Evolutionary conservation across 2,797 vertebrate species (phyloP).

Genomic region (Melopsittacus undulatus): DNA sequence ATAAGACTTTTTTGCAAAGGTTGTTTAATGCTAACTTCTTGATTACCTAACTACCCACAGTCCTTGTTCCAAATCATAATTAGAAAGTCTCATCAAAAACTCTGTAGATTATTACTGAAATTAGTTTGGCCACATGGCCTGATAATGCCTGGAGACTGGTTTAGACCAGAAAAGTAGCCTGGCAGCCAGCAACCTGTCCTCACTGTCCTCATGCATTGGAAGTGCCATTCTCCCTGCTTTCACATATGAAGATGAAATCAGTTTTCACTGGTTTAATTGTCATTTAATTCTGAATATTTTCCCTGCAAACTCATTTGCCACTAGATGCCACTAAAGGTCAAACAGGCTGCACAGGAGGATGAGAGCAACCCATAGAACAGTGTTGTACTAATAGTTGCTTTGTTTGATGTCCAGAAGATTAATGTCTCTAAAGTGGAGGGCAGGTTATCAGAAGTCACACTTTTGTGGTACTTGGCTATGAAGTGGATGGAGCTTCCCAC

Average conservation of each 20-base stretch:
- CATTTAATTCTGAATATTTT: neutral
- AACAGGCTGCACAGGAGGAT: neutral
- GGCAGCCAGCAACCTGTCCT: neutral
- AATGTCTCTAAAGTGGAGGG: accelerated
- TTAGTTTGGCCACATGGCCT: neutral
- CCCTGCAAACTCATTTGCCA: neutral
- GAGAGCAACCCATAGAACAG: neutral
- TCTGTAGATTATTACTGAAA: neutral
- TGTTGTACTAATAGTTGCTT: no score
- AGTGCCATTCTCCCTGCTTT: neutral
- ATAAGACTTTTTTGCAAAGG: neutral
- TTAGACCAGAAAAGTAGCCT: neutral
- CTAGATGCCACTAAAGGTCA: conserved; percentile 54
- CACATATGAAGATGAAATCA: neutral
- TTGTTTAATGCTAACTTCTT: neutral
- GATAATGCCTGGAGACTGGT: neutral
- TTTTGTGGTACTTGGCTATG: neutral
- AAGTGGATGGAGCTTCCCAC: neutral
- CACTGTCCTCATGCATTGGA: neutral
- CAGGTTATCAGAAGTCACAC: neutral
- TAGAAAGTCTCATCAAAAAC: neutral
- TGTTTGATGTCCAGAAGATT: neutral
- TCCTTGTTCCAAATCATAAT: neutral
- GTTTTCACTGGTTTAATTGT: neutral
- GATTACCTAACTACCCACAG: neutral